Evolutionary conservation across 2,888 invertebrate genomes (phyloP).

Genomic region (Drosophila neonasuta): DNA sequence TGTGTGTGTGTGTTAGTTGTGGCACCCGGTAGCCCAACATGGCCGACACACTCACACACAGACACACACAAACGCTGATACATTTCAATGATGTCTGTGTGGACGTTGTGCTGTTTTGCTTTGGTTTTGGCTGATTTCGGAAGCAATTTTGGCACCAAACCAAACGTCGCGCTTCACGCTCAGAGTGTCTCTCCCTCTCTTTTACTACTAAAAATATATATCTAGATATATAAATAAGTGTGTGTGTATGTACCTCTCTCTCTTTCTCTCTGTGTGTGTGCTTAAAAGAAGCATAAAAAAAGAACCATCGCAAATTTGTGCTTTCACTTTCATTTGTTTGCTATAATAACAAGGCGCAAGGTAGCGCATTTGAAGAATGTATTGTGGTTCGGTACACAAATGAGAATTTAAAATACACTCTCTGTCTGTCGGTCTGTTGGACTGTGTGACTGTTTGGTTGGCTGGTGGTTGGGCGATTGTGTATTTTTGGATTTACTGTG

Average conservation of each 20-base stretch:
- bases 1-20: conserved; percentile 49
- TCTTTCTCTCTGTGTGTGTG: conserved; percentile 23
- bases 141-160: conserved; percentile 75
- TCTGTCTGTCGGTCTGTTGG: background rate
- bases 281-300: conserved; percentile 35
- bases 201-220: conserved; percentile 17
- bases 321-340: conserved; percentile 78
- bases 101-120: conserved; percentile 48
- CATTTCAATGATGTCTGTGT: conserved; percentile 40
- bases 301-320: conserved; percentile 71
- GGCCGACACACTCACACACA: conserved; percentile 52
- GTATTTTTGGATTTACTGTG: conserved; percentile 52
- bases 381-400: conserved; percentile 63
- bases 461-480: conserved; percentile 36
- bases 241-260: conserved; percentile 11
- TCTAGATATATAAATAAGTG: conserved; percentile 20
- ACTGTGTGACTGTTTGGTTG: too few species aligned
- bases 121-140: conserved; percentile 71
- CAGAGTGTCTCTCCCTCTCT: conserved; percentile 18
- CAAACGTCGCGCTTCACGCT: conserved; percentile 57
- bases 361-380: conserved; percentile 70
- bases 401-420: conserved; percentile 58
- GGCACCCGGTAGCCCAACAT: conserved; percentile 57
- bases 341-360: conserved; percentile 72
- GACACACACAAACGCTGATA: conserved; percentile 10